These are phyloP conservation scores for Pteropus alecto DNA, from an alignment of 2,113 vertebrate species.

Conservation along the genomic window DNA sequence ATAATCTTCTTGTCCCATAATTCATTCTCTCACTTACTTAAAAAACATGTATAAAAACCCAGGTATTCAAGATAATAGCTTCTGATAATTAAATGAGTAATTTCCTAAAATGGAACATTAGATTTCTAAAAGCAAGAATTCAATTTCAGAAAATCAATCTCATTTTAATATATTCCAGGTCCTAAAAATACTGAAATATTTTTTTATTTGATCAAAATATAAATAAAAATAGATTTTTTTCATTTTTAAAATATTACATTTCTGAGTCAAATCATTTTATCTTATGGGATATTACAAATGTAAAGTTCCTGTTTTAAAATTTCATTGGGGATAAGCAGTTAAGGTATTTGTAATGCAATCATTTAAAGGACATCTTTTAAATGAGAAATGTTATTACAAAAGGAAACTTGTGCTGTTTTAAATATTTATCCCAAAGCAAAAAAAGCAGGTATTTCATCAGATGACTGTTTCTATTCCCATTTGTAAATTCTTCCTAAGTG, in stretches of 20 bases:
- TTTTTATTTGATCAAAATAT: constrained; percentile 24
- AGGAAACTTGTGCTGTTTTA: constrained; percentile 36
- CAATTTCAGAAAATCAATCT: background rate
- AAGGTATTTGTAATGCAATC: background rate
- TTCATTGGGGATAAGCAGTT: background rate
- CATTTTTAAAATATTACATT: constrained; percentile 20
- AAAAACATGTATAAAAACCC: background rate
- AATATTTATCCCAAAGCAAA: constrained; percentile 51
- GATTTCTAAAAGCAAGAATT: background rate
- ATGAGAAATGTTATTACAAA: constrained; percentile 16
- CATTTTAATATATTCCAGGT: background rate
- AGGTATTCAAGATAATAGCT: background rate
- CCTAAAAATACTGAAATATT: constrained; percentile 5
- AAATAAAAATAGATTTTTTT: background rate
- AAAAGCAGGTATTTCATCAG: background rate
- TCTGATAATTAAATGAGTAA: constrained; percentile 16
- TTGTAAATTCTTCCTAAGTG: constrained; percentile 37
- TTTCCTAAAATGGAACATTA: background rate
- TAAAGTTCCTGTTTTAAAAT: constrained; percentile 55
- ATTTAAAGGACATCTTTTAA: background rate
- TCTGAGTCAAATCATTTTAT: constrained; percentile 28
- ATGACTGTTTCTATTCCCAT: background rate
- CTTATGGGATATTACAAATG: background rate
- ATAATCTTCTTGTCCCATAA: background rate
- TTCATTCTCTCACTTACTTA: background rate